Conservation (phyloP, 2,113 vertebrate genomes). For the Megaleporinus macrocephalus region DNA sequence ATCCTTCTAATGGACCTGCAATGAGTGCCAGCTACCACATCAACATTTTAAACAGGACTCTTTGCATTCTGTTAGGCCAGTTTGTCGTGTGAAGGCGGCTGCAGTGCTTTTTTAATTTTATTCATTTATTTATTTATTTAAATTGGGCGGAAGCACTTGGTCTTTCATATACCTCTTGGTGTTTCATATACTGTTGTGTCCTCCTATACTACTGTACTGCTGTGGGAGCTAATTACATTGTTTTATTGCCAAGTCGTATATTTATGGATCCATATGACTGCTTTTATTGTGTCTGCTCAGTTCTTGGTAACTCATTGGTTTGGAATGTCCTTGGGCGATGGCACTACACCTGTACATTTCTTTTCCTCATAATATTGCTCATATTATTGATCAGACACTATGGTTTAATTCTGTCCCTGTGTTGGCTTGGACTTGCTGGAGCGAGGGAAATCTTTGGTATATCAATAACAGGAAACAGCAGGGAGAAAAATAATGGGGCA, state of each 20-base stretch:
- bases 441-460: slow-evolving; percentile 74
- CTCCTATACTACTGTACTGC: slow-evolving; percentile 8
- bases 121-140: slow-evolving; percentile 31
- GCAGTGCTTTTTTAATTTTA: slow-evolving; percentile 62
- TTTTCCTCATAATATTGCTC: slow-evolving; percentile 33
- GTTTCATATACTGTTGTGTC: background rate
- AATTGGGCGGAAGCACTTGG: background rate
- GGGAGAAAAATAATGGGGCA: slow-evolving; percentile 82
- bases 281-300: slow-evolving; percentile 45
- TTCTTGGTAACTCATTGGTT: slow-evolving; percentile 42
- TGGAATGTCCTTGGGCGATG: slow-evolving; percentile 29
- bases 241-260: slow-evolving; percentile 52
- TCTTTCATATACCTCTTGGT: slow-evolving; percentile 32
- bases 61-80: slow-evolving; percentile 10
- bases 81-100: slow-evolving; percentile 32
- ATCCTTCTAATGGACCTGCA: slow-evolving; percentile 67
- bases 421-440: slow-evolving; percentile 73
- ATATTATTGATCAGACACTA: slow-evolving; percentile 51
- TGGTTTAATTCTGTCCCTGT: slow-evolving; percentile 77
- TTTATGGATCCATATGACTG: slow-evolving; percentile 48
- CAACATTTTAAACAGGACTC: slow-evolving; percentile 42
- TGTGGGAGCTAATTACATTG: slow-evolving; percentile 32
- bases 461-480: slow-evolving; percentile 79
- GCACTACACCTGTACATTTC: slow-evolving; percentile 30
- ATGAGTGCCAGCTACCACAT: slow-evolving; percentile 51